Evolutionary conservation across 2,113 vertebrate genomes (phyloP), one percentile per base, ranked within the genome.

Genomic region (Aspiorhynchus laticeps): DNA sequence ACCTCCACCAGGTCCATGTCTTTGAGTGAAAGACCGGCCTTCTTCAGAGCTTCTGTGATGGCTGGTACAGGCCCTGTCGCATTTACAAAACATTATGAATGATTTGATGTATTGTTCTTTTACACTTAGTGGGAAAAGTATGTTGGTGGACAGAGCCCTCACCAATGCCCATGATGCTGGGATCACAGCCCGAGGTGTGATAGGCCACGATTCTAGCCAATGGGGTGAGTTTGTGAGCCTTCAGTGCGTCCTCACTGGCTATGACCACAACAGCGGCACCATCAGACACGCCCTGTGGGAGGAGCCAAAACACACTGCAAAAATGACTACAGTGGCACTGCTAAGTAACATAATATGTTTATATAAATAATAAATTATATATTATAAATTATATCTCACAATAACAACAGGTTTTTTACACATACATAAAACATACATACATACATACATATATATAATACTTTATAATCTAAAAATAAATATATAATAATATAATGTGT

Each of bases 111-210:
- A 59, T 59, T 59, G 3, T n/a, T 59, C 21, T 59, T n/a, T 3
- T n/a, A 10, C 56, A n/a, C 21, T 4, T n/a, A 24, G 21, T n/a
- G 21, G 8, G 21, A 8, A 24, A 59, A 59, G 2, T 4, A n/a
- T 12, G 3, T 19, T 38, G 67, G 24, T 36, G 38, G 7, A 51
- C 38, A 1, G 1, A 28, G 28, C 38, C 36, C 83, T 96, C 91
- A 99, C 98, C 98, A 79, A 99, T 99, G 90, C 98, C 98, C 98
- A 99, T 99, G 87, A 99, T 97, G 91, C 96, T 95, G 41, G 98
- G 98, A 87, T 99, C 98, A 90, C 98, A 99, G 85, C 98, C 98
- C 7, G 95, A 91, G 3, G 88, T 94, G 48, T 98, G 97, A 91
- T 99, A 98, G 11, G 96, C 91, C 12, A 99, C 97, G 0, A 99